Base-by-base conservation (phyloP, 2,113 vertebrate species). In the Ciconia boyciana region DNA sequence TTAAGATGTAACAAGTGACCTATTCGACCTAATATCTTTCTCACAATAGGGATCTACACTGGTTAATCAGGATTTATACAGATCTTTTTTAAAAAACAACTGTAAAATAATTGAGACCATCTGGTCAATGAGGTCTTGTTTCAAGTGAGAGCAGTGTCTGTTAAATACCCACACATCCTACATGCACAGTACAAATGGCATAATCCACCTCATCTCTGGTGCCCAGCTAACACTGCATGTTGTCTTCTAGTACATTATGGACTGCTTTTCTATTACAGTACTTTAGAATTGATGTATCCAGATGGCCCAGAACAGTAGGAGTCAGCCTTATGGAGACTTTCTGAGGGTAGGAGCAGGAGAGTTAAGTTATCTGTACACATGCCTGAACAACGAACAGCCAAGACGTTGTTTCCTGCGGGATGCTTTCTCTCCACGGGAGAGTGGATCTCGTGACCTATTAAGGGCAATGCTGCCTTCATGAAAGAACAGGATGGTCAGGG, bases 231-330 rank as follows among this genome's bases (percentile, higher is more conserved):
- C 21, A 52, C 57, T 55, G 64, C 20, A 5, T 79, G 46, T 65
- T 92, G 34, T 84, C 80, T 84, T 85, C 74, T 29, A 61, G 81
- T 39, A 90, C 61, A 16, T 75, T 75, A 61, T 44, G 64, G 83
- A 26, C 48, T 87, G 69, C 32, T 81, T 89, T 86, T 89, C 69
- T 90, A 6, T 82, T 55, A 32, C 36, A 72, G 65, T 65, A 9
- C 57, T 89, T 92, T 8, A 60, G 77, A 92, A 70, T 1, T 87
- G 66, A 64, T 78, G 24, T 71, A 82, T 92, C 92, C 95, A 96
- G 95, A 94, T 97, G 95, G 94, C 87, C 46, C 49, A 76, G 54
- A 96, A 92, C 95, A 96, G 92, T 89, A 91, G 89, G 94, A 85
- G 54, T 68, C 77, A 85, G 54, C 91, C 74, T 89, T 14, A 8